Evolutionary conservation across 2,797 vertebrate genomes (phyloP).

Genomic region (Toxotes lorentzi): DNA sequence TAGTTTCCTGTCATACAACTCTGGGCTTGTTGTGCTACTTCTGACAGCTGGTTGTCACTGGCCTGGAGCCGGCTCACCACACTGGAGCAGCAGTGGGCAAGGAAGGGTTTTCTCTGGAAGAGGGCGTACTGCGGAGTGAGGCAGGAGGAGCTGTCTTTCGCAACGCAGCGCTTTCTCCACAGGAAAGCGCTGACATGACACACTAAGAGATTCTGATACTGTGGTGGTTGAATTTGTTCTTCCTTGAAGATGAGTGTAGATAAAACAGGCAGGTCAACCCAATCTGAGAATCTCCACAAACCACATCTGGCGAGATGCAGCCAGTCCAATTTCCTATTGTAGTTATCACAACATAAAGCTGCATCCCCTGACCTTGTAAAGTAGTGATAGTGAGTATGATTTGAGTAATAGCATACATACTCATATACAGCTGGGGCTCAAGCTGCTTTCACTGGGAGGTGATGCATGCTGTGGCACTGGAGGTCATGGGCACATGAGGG

Average conservation of each 20-base stretch:
- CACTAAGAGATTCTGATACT: neutral
- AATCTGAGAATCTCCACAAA: neutral
- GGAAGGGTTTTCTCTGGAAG: neutral
- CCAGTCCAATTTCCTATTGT: slow-evolving; percentile 20
- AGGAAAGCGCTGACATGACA: neutral
- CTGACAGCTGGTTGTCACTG: slow-evolving; percentile 58
- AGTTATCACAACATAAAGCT: slow-evolving; percentile 44
- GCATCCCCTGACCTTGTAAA: slow-evolving; percentile 39
- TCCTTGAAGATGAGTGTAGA: neutral
- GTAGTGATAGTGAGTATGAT: slow-evolving; percentile 20
- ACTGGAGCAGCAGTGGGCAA: neutral
- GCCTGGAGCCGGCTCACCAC: slow-evolving; percentile 28
- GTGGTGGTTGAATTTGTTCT: neutral
- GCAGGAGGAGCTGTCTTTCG: neutral
- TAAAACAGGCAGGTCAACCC: slow-evolving; percentile 3
- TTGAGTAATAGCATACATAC: neutral
- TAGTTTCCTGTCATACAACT: slow-evolving; percentile 33
- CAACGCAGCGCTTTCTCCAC: slow-evolving; percentile 5
- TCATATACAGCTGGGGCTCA: slow-evolving; percentile 23
- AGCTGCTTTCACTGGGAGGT: slow-evolving; percentile 19
- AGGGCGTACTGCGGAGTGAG: neutral
- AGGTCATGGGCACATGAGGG: slow-evolving; percentile 36
- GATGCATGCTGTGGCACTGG: slow-evolving; percentile 28
- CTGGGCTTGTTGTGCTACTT: slow-evolving; percentile 60
- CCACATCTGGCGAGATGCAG: slow-evolving; percentile 13